Conservation (phyloP, 2,888 invertebrate genomes). For the Habroteleia sp. region DNA sequence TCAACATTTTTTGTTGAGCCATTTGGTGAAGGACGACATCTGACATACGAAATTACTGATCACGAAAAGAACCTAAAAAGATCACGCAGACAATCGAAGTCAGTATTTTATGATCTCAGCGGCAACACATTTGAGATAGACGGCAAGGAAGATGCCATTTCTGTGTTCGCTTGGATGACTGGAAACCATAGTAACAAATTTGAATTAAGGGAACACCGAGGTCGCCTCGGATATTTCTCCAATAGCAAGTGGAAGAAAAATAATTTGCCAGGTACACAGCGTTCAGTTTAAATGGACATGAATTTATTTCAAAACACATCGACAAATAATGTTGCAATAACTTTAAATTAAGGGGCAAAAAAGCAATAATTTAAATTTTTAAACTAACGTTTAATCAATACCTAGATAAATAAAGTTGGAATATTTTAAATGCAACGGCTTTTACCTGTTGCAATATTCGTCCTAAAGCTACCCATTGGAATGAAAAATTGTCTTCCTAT, state of each 20-base stretch:
- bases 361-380: too few species aligned
- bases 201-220: conserved; percentile 70
- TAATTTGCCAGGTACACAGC: conserved; percentile 68
- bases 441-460: too few species aligned
- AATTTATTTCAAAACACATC: neutral
- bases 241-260: conserved; percentile 80
- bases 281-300: too few species aligned
- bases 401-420: too few species aligned
- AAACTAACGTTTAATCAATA: too few species aligned
- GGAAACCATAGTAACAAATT: conserved; percentile 50
- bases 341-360: too few species aligned
- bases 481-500: too few species aligned
- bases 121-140: conserved; percentile 81
- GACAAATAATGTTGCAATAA: too few species aligned
- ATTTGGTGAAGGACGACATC: conserved; percentile 67
- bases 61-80: conserved; percentile 9
- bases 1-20: conserved; percentile 83
- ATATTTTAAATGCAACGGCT: too few species aligned
- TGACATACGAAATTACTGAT: conserved; percentile 68
- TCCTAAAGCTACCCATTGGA: too few species aligned
- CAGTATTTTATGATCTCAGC: conserved; percentile 80
- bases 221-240: conserved; percentile 81
- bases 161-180: conserved; percentile 66
- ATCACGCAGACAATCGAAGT: conserved; percentile 9
- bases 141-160: conserved; percentile 67